Conservation (phyloP, 2,797 vertebrate species). For the Podarcis lilfordi region DNA sequence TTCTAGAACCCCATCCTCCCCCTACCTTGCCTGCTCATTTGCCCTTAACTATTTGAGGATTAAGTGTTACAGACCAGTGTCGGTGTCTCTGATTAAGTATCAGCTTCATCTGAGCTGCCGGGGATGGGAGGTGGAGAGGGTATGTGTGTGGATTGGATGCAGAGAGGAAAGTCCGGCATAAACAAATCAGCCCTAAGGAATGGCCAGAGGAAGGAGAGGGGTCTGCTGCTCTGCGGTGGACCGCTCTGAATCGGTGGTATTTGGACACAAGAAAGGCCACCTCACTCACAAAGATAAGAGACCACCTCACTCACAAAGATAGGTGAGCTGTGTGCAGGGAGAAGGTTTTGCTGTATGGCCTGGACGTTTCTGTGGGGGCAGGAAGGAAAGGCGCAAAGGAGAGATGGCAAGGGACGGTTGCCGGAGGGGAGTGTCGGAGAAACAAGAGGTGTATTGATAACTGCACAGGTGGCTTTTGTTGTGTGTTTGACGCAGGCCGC, state of each 20-base stretch:
- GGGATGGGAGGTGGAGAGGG: not conserved
- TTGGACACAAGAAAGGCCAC: not conserved
- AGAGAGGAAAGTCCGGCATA: not conserved
- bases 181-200: not conserved
- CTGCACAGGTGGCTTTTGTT: slow-evolving; percentile 10
- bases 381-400: not conserved
- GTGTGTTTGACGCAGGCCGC: not conserved
- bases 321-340: not conserved
- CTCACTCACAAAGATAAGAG: no score
- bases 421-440: not conserved
- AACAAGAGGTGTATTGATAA: not conserved
- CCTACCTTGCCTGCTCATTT: not conserved
- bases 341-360: not conserved
- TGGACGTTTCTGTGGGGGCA: not conserved
- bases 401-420: no score
- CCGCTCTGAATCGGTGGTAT: not conserved
- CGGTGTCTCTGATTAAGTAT: not conserved
- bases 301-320: no score
- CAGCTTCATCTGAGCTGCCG: slow-evolving; percentile 6
- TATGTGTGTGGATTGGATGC: no score
- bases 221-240: not conserved
- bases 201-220: not conserved
- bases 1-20: not conserved
- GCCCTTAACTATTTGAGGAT: slow-evolving; percentile 2
- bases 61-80: not conserved